Evolutionary conservation across 23 tunicate species (phyloP).

Genomic region (Corella eumyota): DNA sequence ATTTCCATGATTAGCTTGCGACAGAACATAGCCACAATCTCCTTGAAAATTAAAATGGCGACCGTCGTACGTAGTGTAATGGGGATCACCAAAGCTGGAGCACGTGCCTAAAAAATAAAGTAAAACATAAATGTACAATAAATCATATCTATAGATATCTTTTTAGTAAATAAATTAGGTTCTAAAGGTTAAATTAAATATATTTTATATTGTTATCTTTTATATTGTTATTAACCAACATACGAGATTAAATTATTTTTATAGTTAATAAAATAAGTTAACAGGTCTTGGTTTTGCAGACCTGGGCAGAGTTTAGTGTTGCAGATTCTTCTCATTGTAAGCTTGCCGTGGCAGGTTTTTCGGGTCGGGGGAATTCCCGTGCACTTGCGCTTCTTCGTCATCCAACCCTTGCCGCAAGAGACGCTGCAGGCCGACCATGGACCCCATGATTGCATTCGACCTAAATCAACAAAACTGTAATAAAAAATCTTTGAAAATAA

Average conservation of each 20-base stretch:
- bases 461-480: slow-evolving; percentile 35
- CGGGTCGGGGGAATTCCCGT: slow-evolving; percentile 79
- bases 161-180: not conserved
- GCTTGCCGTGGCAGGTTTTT: slow-evolving; percentile 84
- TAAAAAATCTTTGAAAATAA: no score
- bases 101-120: slow-evolving; percentile 48
- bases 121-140: not conserved
- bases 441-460: slow-evolving; percentile 74
- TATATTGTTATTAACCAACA: not conserved
- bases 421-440: slow-evolving; percentile 69
- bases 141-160: not conserved
- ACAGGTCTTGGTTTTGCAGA: slow-evolving; percentile 6
- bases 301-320: slow-evolving; percentile 76
- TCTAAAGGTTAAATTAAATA: not conserved
- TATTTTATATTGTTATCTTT: not conserved
- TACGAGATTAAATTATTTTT: not conserved
- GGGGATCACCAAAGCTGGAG: slow-evolving; percentile 85
- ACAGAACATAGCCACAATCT: slow-evolving; percentile 70
- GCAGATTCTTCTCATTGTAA: slow-evolving; percentile 24
- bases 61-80: slow-evolving; percentile 86
- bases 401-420: slow-evolving; percentile 64
- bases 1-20: slow-evolving; percentile 68
- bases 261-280: no score
- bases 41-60: slow-evolving; percentile 76
- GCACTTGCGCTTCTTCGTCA: slow-evolving; percentile 46